phyloP scores from a whole-genome alignment of 2,113 vertebrate genomes.

The Alligator sinensis region DNA sequence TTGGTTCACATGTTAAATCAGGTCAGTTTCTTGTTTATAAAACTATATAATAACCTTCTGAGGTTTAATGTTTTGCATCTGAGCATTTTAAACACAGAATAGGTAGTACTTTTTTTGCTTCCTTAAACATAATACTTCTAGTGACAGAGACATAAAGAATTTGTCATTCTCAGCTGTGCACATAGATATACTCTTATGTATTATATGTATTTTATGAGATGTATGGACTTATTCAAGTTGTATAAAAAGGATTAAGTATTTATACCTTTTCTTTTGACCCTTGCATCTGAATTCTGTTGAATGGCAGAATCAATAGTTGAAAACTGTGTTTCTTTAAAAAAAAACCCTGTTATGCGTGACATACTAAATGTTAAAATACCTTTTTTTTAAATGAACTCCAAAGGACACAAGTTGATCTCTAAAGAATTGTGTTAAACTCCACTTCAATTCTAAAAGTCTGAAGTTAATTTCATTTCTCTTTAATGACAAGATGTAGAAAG shows the following conservation, averaged over 20 bases:
- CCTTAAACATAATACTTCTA: background rate
- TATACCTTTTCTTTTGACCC: background rate
- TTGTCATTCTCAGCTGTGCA: background rate
- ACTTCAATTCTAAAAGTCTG: constrained; percentile 11
- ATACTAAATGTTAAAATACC: background rate
- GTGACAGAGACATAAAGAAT: background rate
- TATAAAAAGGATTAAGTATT: background rate
- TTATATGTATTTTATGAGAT: background rate
- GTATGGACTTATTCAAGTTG: background rate
- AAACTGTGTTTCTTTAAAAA: background rate
- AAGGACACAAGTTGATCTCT: background rate
- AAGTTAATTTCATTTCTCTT: background rate
- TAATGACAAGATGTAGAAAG: background rate
- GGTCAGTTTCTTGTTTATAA: background rate
- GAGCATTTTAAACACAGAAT: background rate
- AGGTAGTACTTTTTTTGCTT: background rate
- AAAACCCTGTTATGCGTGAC: background rate
- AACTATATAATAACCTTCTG: background rate
- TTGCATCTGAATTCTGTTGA: background rate
- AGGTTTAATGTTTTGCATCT: background rate
- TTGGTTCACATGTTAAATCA: background rate
- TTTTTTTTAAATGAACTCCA: background rate
- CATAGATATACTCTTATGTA: background rate
- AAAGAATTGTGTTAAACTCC: background rate
- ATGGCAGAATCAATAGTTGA: background rate